These are phyloP conservation scores for Corvus cornix DNA, from an alignment of 2,113 vertebrate species.

Conservation along the genomic window DNA sequence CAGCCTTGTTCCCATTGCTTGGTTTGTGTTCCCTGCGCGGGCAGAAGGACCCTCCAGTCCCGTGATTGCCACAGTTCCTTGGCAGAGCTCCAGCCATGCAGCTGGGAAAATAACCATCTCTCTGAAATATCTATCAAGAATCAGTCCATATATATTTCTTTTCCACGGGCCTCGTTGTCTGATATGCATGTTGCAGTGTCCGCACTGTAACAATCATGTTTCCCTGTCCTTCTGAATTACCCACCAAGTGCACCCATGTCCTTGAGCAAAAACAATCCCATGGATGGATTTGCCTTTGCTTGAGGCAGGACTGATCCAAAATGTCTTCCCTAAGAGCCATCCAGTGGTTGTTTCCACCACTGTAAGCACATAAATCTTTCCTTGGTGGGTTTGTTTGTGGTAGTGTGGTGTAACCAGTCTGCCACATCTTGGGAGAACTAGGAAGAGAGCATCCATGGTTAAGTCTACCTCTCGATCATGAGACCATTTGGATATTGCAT, in stretches of 20 bases:
- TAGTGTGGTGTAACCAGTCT: not conserved
- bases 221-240: not conserved
- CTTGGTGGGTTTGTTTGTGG: not conserved
- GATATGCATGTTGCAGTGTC: too few relatives aligned
- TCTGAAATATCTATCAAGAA: too few relatives aligned
- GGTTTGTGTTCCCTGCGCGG: too few relatives aligned
- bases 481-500: not conserved
- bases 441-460: too few relatives aligned
- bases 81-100: too few relatives aligned
- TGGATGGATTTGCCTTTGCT: not conserved
- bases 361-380: not conserved
- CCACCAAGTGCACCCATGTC: rapidly evolving
- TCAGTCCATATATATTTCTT: too few relatives aligned
- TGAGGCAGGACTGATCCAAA: not conserved
- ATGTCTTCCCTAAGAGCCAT: not conserved
- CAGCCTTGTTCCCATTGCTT: too few relatives aligned
- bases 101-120: too few relatives aligned
- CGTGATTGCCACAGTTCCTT: too few relatives aligned
- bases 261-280: not conserved
- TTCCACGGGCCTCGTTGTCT: too few relatives aligned
- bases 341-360: not conserved
- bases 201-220: not conserved
- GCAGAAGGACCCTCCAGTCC: too few relatives aligned
- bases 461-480: rapidly evolving
- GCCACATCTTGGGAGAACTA: too few relatives aligned